These are phyloP conservation scores for Albula glossodonta DNA, from an alignment of 2,113 vertebrate genomes.

Conservation along the genomic window DNA sequence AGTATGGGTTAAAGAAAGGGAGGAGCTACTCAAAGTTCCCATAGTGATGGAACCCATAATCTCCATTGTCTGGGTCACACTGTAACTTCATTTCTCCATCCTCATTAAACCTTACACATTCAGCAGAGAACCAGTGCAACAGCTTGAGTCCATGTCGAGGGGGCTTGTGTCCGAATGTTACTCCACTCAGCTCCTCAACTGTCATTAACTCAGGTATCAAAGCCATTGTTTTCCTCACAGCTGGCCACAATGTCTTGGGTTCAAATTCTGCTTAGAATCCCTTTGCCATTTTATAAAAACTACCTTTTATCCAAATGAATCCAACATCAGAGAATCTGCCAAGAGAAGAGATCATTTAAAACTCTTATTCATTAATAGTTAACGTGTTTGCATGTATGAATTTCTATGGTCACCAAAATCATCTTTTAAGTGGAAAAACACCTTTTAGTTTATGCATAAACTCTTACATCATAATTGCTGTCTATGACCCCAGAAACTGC, in stretches of 20 bases:
- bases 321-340: neutral
- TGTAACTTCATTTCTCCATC: neutral
- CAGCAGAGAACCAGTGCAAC: neutral
- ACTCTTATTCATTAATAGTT: no score
- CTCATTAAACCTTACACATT: neutral
- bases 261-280: neutral
- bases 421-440: no score
- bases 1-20: neutral
- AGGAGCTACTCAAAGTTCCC: neutral
- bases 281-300: neutral
- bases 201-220: neutral
- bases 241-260: neutral
- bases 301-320: no score
- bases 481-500: no score
- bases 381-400: no score
- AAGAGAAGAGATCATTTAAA: neutral
- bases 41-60: slow-evolving; percentile 16
- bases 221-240: neutral
- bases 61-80: neutral
- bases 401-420: no score
- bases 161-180: neutral
- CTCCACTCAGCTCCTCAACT: neutral
- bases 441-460: no score
- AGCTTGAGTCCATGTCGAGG: slow-evolving; percentile 13
- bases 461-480: no score